These are phyloP conservation scores for Proteles cristata DNA, from an alignment of 2,113 vertebrate species.

Conservation along the genomic window DNA sequence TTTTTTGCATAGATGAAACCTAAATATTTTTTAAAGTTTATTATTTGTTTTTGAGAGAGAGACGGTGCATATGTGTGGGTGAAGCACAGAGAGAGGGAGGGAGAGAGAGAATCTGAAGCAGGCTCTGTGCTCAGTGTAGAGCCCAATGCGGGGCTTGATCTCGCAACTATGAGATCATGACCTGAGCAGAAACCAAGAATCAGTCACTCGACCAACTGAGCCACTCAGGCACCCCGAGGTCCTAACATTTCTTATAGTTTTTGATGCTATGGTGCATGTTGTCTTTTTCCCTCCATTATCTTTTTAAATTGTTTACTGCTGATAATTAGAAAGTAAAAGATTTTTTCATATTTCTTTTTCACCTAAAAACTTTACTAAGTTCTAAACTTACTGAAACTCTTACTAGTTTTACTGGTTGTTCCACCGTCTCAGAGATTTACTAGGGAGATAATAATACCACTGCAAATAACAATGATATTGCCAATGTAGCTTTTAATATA, in stretches of 20 bases:
- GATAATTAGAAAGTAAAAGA: neutral
- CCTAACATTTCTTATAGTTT: neutral
- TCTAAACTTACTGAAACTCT: neutral
- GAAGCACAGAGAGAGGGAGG: too few relatives aligned
- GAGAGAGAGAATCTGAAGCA: too few relatives aligned
- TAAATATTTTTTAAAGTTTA: too few relatives aligned
- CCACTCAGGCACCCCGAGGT: neutral
- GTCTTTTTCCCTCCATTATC: neutral
- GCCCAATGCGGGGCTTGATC: too few relatives aligned
- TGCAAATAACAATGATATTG: constrained; percentile 19
- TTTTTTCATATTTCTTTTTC: neutral
- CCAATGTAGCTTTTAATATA: neutral
- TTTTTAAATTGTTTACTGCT: constrained; percentile 47
- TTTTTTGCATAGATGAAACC: neutral
- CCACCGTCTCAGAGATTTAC: neutral
- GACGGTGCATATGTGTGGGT: too few relatives aligned
- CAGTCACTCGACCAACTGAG: too few relatives aligned
- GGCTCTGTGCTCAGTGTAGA: too few relatives aligned
- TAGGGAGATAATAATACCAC: neutral
- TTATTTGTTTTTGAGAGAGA: too few relatives aligned
- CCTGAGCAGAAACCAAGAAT: too few relatives aligned
- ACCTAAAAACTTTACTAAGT: neutral
- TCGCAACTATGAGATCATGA: too few relatives aligned
- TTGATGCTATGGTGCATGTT: neutral
- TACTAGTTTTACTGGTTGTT: neutral